phyloP scores from a whole-genome alignment of 1,140 invertebrate species.

The Thaumatotibia leucotreta region DNA sequence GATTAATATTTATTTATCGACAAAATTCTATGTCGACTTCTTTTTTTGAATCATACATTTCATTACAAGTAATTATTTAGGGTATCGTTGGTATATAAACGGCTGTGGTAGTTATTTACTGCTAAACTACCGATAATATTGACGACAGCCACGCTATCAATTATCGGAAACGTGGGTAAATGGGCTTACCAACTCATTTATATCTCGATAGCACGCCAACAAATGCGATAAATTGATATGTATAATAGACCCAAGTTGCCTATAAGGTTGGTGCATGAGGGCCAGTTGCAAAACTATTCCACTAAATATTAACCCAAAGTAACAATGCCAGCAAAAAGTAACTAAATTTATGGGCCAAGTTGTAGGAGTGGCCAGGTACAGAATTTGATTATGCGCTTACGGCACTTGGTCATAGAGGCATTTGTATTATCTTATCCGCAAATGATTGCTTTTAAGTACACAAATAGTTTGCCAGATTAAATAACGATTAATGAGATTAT shows the following conservation, averaged over 20 bases:
- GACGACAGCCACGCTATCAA: slow-evolving; percentile 2
- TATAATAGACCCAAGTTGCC: neutral
- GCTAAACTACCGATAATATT: neutral
- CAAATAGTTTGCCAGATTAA: too few relatives aligned
- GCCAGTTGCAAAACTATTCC: slow-evolving; percentile 48
- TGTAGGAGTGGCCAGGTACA: slow-evolving; percentile 17
- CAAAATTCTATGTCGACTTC: too few relatives aligned
- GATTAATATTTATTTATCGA: too few relatives aligned
- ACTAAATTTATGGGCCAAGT: slow-evolving; percentile 43
- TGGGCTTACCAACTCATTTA: slow-evolving; percentile 8
- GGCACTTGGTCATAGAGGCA: neutral
- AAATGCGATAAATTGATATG: neutral
- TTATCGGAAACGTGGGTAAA: neutral
- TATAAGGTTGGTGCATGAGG: slow-evolving; percentile 26
- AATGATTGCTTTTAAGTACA: neutral
- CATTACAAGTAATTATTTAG: too few relatives aligned
- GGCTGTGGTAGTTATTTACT: neutral
- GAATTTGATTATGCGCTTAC: slow-evolving; percentile 5
- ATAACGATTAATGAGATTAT: too few relatives aligned
- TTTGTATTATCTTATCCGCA: neutral
- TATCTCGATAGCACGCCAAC: slow-evolving; percentile 9
- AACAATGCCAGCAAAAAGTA: slow-evolving; percentile 49
- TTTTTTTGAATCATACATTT: too few relatives aligned
- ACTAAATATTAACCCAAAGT: slow-evolving; percentile 46
- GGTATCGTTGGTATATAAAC: neutral